Evolutionary conservation across 2,797 vertebrate species (phyloP), one percentile per base, ranked within the genome.

Genomic region (Rhynchotus rufescens): DNA sequence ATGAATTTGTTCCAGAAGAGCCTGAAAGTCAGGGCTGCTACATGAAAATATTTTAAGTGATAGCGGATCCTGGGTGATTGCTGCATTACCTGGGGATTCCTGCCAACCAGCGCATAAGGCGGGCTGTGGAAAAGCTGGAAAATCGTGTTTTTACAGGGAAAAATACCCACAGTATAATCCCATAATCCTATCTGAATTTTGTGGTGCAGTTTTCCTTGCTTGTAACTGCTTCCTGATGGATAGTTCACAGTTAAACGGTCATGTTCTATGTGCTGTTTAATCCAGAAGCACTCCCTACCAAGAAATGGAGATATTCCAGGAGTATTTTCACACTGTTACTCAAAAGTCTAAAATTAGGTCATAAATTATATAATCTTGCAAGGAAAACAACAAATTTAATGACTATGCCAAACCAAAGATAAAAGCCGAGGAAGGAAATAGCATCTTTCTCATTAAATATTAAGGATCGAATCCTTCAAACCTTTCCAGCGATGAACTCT

Each of bases 381-480:
- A 96, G 93, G 91, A 90, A 96, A 96, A 96, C 84, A 96, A 91
- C 93, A 76, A 86, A 88, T 94, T 92, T 93, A 96, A 96, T 95
- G 95, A 94, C 92, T 94, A 10, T 92, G 94, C 86, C 94, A 90
- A 93, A 90, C 40, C 86, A 88, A 88, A 96, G 94, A 96, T 96
- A 95, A 96, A 95, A 95, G 93, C 90, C 54, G 64, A 77, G 90
- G 94, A 86, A 96, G 90, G 94, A 94, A 96, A 96, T 90, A 94
- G 93, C 95, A 94, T 95, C 93, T 93, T 89, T 60, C 93, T 95
- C 88, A 96, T 96, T 91, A 96, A 96, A 95, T 96, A 96, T 96
- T 95, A 96, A 96, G 93, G 77, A 92, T 76, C 86, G 68, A 77
- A 94, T 91, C 95, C 96, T 96, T 93, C 88, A 96, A 94, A 92